Conservation (phyloP, 1,140 invertebrate species). For the Patella vulgata region DNA sequence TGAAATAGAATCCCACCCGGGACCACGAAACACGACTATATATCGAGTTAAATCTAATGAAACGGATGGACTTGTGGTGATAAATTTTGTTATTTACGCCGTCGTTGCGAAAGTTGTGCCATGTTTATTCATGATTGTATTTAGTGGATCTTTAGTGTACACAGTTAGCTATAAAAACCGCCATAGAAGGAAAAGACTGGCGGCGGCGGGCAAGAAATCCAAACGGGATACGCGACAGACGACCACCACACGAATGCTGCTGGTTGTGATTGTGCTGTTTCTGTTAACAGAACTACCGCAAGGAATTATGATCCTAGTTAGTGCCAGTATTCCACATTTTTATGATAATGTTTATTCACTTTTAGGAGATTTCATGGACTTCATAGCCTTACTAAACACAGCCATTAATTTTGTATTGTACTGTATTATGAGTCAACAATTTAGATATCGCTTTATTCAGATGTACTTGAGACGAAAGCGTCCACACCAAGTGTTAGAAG, state of each 20-base stretch:
- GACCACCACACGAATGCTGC: conserved; percentile 73
- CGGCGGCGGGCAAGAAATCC: conserved; percentile 40
- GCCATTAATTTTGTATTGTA: conserved; percentile 94
- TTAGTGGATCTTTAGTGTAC: conserved; percentile 67
- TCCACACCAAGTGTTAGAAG: conserved; percentile 10
- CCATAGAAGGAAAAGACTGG: conserved; percentile 49
- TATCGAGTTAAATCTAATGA: conserved; percentile 65
- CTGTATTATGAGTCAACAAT: conserved; percentile 93
- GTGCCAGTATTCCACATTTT: conserved; percentile 54
- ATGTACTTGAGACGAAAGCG: conserved; percentile 48
- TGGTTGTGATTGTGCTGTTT: conserved; percentile 75
- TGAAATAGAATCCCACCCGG: conserved; percentile 33
- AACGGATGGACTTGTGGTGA: conserved; percentile 37
- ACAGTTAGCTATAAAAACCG: conserved; percentile 64
- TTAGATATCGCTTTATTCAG: conserved; percentile 81
- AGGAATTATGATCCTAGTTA: conserved; percentile 64
- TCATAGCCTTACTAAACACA: conserved; percentile 89
- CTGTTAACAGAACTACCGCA: conserved; percentile 86
- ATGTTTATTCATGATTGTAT: conserved; percentile 67
- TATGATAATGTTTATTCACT: conserved; percentile 64
- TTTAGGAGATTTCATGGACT: conserved; percentile 90
- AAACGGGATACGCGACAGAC: conserved; percentile 74
- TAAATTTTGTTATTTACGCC: conserved; percentile 59
- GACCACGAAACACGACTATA: conserved; percentile 32
- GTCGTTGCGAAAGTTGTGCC: conserved; percentile 66